Percentiles rank a stretch among this genome's conserved stretches.
Evolutionary conservation across 2,797 vertebrate genomes (phyloP).

Genomic region (Kryptopterus vitreolus): DNA sequence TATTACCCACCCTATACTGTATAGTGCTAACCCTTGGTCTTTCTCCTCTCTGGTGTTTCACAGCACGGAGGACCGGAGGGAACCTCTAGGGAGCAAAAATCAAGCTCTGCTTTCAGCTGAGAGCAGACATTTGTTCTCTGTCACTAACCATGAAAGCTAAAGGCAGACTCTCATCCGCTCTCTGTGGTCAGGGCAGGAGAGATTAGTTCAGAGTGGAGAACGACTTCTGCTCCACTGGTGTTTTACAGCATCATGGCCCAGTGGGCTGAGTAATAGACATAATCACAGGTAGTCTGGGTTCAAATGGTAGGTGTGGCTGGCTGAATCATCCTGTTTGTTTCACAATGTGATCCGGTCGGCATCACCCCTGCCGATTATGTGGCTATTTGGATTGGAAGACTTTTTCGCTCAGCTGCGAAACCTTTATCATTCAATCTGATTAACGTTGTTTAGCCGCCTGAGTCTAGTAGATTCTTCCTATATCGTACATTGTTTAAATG

Average conservation of each 20-base stretch:
- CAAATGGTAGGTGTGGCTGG: conserved; percentile 49
- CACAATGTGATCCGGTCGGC: conserved; percentile 33
- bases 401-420: conserved; percentile 33
- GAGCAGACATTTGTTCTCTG: conserved; percentile 51
- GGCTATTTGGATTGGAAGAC: conserved; percentile 31
- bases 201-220: not conserved
- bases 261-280: conserved; percentile 52
- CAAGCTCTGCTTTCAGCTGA: conserved; percentile 25
- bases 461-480: conserved; percentile 8
- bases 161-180: conserved; percentile 36
- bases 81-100: conserved; percentile 40
- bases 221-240: conserved; percentile 37
- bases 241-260: conserved; percentile 44
- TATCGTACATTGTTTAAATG: too few relatives aligned
- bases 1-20: not conserved
- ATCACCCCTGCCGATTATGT: conserved; percentile 36
- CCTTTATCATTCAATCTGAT: not conserved
- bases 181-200: not conserved
- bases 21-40: conserved; percentile 20
- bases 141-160: conserved; percentile 53
- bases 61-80: conserved; percentile 9
- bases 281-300: conserved; percentile 47
- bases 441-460: not conserved
- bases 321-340: conserved; percentile 40
- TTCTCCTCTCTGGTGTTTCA: conserved; percentile 32